A percentile compares a stretch with the other conserved stretches of the same genome.
phyloP scores from a whole-genome alignment of 2,888 invertebrate genomes.

The Penaeus monodon region DNA sequence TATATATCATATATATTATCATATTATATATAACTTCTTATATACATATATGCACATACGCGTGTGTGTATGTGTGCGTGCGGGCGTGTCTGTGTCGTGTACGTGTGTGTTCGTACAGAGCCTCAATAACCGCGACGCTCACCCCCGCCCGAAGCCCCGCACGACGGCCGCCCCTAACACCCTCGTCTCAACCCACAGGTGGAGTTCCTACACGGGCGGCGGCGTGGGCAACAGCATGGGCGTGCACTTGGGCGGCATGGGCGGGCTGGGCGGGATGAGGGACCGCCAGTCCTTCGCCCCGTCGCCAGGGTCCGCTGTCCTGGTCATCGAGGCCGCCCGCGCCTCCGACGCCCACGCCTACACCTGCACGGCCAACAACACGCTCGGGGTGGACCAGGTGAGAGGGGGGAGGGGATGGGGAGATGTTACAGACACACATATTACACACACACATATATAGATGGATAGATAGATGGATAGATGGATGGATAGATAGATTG shows the following conservation, averaged over 20 bases:
- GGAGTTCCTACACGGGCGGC: slow-evolving; percentile 42
- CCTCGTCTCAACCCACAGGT: slow-evolving; percentile 23
- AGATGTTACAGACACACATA: neutral
- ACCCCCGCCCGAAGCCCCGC: too few relatives aligned
- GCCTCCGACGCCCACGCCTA: slow-evolving; percentile 45
- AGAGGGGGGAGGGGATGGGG: neutral
- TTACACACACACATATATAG: neutral
- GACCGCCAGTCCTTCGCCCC: slow-evolving; percentile 22
- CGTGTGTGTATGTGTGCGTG: too few relatives aligned
- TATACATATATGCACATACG: too few relatives aligned
- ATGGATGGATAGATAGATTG: too few relatives aligned
- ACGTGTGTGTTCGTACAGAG: too few relatives aligned
- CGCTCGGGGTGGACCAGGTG: slow-evolving; percentile 60
- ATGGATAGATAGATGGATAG: too few relatives aligned
- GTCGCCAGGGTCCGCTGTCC: slow-evolving; percentile 48
- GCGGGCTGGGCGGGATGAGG: slow-evolving; percentile 15
- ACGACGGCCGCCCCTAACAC: too few relatives aligned
- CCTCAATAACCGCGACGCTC: too few relatives aligned
- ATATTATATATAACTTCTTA: neutral
- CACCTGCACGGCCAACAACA: slow-evolving; percentile 59
- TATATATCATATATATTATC: too few relatives aligned
- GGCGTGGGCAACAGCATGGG: slow-evolving; percentile 35
- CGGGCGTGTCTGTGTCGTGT: too few relatives aligned
- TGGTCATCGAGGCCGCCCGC: slow-evolving; percentile 48
- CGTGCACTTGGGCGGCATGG: slow-evolving; percentile 3